Base-by-base conservation (phyloP, 2,797 vertebrate species). In the Picus viridis region DNA sequence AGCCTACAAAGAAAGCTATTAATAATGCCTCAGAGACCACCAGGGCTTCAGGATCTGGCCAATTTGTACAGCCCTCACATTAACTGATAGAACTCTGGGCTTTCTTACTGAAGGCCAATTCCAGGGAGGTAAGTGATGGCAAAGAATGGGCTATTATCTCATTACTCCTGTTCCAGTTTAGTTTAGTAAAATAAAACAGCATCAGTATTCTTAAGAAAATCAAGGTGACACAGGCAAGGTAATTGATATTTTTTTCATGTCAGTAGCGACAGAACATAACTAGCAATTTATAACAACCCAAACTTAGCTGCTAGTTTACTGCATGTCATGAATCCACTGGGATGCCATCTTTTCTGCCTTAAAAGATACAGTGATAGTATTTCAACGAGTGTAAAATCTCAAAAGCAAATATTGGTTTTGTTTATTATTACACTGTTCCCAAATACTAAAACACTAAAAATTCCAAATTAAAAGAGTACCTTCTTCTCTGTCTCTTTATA, bases 11-110 rank as follows among this genome's bases (percentile, higher is more conserved):
- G 88, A 51, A 83, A 92, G 77, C 36, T 77, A 95, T 95, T 97
- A 95, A 89, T 90, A 94, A 94, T 63, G 75, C 86, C 59, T 87
- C 69, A 81, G 58, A 86, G 96, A 88, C 88, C 51, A 96, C 73
- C 53, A 91, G 29, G 74, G 30, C 80, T 89, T 88, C 47, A 59
- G 68, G 63, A 90, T 64, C 65, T 77, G 68, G 29, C 39, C 47
- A 85, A 54, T 74, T 93, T 93, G 80, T 67, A 73, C 62, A 90
- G 56, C 24, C 89, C 92, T 78, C 27, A 24, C 82, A 84, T 88
- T 94, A 93, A 94, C 89, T 90, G 72, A 72, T 70, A 73, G 62
- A 88, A 87, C 79, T 92, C 63, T 57, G 34, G 93, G 43, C 54
- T 32, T 78, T 88, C 65, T 77, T 79, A 81, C 75, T 6, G 24